These are phyloP conservation scores for Chlorodrepanis virens DNA, from an alignment of 2,113 vertebrate genomes.

Conservation along the genomic window DNA sequence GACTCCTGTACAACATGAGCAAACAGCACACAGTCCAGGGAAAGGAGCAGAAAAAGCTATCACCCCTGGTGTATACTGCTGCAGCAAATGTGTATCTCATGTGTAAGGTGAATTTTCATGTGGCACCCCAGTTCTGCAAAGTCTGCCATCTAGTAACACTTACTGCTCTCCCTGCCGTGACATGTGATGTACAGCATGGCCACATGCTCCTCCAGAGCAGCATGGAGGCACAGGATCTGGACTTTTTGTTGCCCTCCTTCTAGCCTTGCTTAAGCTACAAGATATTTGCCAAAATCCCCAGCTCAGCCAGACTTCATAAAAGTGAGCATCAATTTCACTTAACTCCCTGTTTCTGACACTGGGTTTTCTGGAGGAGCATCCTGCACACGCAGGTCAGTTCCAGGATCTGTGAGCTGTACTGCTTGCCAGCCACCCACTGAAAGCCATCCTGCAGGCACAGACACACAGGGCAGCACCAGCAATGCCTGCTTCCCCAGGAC, in stretches of 20 bases:
- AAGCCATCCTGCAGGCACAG: background rate
- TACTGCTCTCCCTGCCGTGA: background rate
- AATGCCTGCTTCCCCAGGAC: background rate
- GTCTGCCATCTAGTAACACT: background rate
- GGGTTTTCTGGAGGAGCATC: background rate
- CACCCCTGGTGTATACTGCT: background rate
- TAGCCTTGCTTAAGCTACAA: background rate
- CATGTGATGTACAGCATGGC: background rate
- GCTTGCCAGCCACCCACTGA: background rate
- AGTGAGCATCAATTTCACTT: background rate
- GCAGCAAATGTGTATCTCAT: background rate
- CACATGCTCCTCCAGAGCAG: background rate
- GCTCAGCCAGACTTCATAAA: background rate
- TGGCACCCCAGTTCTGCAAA: background rate
- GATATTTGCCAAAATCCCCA: background rate
- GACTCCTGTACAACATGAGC: background rate
- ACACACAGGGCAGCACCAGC: background rate
- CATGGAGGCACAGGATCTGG: background rate
- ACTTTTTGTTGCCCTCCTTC: background rate
- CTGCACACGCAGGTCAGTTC: background rate
- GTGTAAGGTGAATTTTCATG: background rate
- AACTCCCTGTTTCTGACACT: background rate
- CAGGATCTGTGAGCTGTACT: background rate
- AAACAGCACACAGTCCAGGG: background rate
- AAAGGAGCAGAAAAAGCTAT: background rate